These are phyloP conservation scores for Mayetiola destructor DNA, from an alignment of 2,888 invertebrate genomes.

Conservation along the genomic window DNA sequence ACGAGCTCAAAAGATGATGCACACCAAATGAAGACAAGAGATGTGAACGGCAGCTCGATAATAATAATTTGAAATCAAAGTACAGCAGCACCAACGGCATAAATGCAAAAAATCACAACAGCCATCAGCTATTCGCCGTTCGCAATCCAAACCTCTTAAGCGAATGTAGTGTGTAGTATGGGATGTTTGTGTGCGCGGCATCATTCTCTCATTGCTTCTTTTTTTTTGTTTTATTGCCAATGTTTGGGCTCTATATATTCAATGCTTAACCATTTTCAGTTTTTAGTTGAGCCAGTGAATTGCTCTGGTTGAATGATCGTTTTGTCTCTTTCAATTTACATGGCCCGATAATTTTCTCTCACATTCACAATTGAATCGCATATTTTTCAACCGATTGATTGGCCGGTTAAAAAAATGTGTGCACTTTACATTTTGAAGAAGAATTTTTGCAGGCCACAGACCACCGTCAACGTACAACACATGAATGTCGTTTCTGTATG, in stretches of 20 bases:
- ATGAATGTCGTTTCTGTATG: background rate
- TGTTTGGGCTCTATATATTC: background rate
- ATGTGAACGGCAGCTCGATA: background rate
- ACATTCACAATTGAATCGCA: too few species aligned
- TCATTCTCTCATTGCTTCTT: background rate
- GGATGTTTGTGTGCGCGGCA: background rate
- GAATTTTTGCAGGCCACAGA: background rate
- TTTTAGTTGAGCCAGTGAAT: too few species aligned
- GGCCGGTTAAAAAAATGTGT: too few species aligned
- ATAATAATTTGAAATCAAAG: constrained; percentile 7
- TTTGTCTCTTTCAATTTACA: too few species aligned
- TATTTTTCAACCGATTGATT: too few species aligned
- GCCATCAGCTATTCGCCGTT: too few species aligned
- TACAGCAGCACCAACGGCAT: too few species aligned
- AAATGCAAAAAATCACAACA: constrained; percentile 3
- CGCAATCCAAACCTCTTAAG: background rate
- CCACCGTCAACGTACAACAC: constrained; percentile 6
- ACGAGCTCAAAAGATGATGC: too few species aligned
- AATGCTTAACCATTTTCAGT: background rate
- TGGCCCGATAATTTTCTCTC: too few species aligned
- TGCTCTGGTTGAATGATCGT: too few species aligned
- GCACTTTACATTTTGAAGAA: too few species aligned
- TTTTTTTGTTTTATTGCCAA: background rate
- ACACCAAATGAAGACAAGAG: too few species aligned
- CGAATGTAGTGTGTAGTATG: background rate